These are phyloP conservation scores for Unio pictorum DNA, from an alignment of 2,888 invertebrate species.

Conservation along the genomic window DNA sequence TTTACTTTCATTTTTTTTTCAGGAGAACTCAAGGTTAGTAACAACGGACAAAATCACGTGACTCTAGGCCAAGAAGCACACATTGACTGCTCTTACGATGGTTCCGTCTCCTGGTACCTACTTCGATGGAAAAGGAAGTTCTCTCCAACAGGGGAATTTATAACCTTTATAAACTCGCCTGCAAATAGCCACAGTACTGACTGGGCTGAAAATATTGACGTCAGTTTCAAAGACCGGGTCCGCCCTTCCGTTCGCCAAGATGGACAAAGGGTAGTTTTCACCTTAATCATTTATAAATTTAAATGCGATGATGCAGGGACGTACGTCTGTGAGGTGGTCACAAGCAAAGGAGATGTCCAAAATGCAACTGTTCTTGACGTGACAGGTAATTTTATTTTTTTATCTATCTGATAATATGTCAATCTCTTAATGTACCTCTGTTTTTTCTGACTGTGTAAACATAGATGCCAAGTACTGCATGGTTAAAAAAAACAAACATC, in stretches of 20 bases:
- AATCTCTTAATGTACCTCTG: too few species aligned
- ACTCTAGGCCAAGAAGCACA: too few species aligned
- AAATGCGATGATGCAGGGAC: slow-evolving; percentile 16
- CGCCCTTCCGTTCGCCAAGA: neutral
- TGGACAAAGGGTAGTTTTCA: slow-evolving; percentile 1
- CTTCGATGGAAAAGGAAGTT: slow-evolving; percentile 12
- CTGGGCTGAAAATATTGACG: slow-evolving; percentile 11
- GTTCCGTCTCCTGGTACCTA: slow-evolving; percentile 9
- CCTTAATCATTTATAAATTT: slow-evolving; percentile 18
- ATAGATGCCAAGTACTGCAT: too few species aligned
- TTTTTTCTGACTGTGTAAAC: too few species aligned
- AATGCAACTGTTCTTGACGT: slow-evolving; percentile 10
- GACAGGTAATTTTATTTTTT: slow-evolving; percentile 13
- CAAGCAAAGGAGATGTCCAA: slow-evolving; percentile 1
- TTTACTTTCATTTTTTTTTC: too few species aligned
- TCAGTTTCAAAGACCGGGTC: slow-evolving; percentile 15
- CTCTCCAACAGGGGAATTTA: neutral
- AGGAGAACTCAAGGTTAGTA: too few species aligned
- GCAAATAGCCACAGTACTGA: neutral
- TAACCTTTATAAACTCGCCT: slow-evolving; percentile 7
- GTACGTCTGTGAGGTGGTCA: slow-evolving; percentile 16
- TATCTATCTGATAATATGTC: too few species aligned
- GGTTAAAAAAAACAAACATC: too few species aligned
- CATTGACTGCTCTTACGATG: neutral
- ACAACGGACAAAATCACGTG: too few species aligned